phyloP scores from a whole-genome alignment of 2,113 vertebrate species.

The Aepyceros melampus region DNA sequence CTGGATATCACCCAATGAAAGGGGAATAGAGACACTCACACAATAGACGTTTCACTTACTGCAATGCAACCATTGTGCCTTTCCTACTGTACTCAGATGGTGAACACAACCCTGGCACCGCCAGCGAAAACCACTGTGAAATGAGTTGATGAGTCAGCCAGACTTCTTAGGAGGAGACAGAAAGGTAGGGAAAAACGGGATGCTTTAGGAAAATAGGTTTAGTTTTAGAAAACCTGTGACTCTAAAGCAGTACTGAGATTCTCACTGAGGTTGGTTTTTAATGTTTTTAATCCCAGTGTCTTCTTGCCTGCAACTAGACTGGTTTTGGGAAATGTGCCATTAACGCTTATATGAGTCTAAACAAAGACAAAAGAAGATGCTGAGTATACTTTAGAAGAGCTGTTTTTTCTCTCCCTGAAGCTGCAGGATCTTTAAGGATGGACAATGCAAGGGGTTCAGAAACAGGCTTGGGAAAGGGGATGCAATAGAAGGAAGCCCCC shows the following conservation, averaged over 20 bases:
- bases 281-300: neutral
- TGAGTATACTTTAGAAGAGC: neutral
- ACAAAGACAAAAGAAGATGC: neutral
- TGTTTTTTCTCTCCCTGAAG: neutral
- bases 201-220: neutral
- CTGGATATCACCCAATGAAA: slow-evolving; percentile 63
- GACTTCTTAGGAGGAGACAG: neutral
- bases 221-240: neutral
- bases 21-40: slow-evolving; percentile 46
- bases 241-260: neutral
- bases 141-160: slow-evolving; percentile 65
- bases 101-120: slow-evolving; percentile 65
- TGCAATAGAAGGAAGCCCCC: neutral
- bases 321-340: neutral
- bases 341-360: neutral
- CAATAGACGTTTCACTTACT: slow-evolving; percentile 75
- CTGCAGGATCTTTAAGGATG: neutral
- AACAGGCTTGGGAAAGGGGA: neutral
- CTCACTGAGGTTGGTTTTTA: neutral
- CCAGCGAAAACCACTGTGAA: slow-evolving; percentile 59
- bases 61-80: slow-evolving; percentile 74
- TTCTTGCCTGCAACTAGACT: neutral
- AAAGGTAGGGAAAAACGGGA: slow-evolving; percentile 28
- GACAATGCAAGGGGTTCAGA: neutral
- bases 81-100: slow-evolving; percentile 64